Evolutionary conservation across 2,797 vertebrate genomes (phyloP).

Genomic region (Oreortyx pictus): DNA sequence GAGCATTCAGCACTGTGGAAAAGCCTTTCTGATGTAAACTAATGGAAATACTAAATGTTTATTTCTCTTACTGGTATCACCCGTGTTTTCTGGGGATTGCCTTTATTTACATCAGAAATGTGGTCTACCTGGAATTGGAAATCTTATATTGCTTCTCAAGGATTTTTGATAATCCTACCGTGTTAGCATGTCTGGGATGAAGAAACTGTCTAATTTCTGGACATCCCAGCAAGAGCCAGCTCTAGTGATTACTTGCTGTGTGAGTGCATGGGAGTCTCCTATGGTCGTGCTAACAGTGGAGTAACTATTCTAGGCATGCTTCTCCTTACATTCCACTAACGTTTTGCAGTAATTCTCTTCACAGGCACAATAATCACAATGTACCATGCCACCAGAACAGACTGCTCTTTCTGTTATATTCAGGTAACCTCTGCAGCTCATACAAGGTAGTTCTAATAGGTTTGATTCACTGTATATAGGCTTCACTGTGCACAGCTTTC

Average conservation of each 20-base stretch:
- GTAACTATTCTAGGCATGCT: fast-evolving
- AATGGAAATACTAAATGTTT: background rate
- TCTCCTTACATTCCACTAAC: background rate
- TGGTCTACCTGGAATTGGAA: background rate
- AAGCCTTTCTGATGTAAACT: background rate
- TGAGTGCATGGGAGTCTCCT: background rate
- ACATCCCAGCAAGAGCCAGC: background rate
- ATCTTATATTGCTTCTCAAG: background rate
- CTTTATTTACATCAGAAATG: background rate
- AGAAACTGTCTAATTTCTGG: background rate
- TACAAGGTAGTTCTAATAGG: background rate
- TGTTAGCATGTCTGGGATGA: background rate
- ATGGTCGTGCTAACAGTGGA: background rate
- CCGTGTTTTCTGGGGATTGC: background rate
- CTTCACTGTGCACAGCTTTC: background rate
- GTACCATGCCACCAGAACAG: background rate
- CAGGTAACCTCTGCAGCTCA: background rate
- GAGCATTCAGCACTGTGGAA: background rate
- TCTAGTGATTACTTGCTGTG: background rate
- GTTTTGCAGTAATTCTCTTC: background rate
- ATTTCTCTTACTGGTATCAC: background rate
- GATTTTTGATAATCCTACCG: background rate
- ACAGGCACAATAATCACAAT: fast-evolving
- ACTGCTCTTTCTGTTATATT: fast-evolving
- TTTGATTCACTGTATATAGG: fast-evolving